Evolutionary conservation across 1,140 invertebrate genomes (phyloP).

Genomic region (Drosophila albomicans): DNA sequence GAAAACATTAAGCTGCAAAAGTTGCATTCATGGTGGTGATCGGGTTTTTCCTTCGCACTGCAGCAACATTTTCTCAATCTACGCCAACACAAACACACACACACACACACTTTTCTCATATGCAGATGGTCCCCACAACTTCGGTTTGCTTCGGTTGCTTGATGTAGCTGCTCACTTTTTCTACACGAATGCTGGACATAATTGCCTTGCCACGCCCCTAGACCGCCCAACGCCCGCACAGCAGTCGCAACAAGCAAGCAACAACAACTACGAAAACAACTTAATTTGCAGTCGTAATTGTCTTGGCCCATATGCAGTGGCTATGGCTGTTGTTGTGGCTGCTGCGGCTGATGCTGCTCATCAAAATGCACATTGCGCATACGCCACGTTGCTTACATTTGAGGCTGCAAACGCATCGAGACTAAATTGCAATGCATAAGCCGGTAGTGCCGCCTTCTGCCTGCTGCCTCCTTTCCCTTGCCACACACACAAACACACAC

Average conservation of each 20-base stretch:
- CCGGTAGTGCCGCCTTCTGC: slow-evolving; percentile 3
- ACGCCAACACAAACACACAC: background rate
- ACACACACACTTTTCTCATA: slow-evolving; percentile 48
- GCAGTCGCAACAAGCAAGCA: slow-evolving; percentile 21
- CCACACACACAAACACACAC: slow-evolving; percentile 5
- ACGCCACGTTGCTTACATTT: slow-evolving; percentile 59
- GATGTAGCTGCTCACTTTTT: slow-evolving; percentile 54
- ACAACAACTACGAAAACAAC: slow-evolving; percentile 38
- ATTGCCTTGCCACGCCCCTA: slow-evolving; percentile 52
- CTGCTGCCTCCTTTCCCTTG: background rate
- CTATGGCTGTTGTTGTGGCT: background rate
- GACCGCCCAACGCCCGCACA: slow-evolving; percentile 68
- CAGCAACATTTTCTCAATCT: slow-evolving; percentile 37
- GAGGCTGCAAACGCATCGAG: slow-evolving; percentile 61
- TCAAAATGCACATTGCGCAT: slow-evolving; percentile 69
- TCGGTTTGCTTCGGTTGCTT: no score
- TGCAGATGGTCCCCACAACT: slow-evolving; percentile 53
- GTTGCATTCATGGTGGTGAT: slow-evolving; percentile 28
- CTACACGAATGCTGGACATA: slow-evolving; percentile 79
- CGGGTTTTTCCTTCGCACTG: slow-evolving; percentile 56
- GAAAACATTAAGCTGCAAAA: slow-evolving; percentile 61
- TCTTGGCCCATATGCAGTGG: slow-evolving; percentile 68
- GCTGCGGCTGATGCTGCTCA: slow-evolving; percentile 21
- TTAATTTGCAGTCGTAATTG: slow-evolving; percentile 70
- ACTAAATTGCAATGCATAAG: slow-evolving; percentile 66